Base-by-base conservation (phyloP, 1,140 invertebrate species). In the Chionoecetes opilio region DNA sequence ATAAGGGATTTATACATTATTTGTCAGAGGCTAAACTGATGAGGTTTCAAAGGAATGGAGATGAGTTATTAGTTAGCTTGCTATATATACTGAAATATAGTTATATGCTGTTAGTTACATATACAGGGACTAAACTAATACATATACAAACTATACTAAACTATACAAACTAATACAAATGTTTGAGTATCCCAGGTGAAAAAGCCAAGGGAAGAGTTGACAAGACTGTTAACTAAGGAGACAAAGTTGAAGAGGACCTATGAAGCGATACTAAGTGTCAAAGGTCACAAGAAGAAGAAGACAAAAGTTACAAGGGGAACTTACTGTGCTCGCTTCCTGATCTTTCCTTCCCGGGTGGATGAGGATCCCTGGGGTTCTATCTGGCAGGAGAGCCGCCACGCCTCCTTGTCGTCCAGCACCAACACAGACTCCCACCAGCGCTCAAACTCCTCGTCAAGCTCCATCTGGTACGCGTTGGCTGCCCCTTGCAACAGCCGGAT, bases 401-500 rank as follows among this genome's bases (percentile, higher is more conserved):
- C 98, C 97, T 99, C 99, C 91, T 98, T 98, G 97, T 99, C 99
- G 97, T 99, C 98, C 35, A 99, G 97, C 0, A 99, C 98, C 89
- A 98, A 97, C 88, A 99, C 98, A 0, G 98, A 99, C 96, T 99
- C 98, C 97, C 99, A 99, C 99, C 99, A 99, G 75, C 98, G 97
- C 97, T 99, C 98, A 97, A 99, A 99, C 93, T 98, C 97, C 0
- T 98, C 97, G 97, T 99, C 99, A 88, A 98, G 97, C 31, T 97
- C 98, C 95, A 99, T 98, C 96, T 98, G 98, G 97, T 99, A 99
- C 1, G 99, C 99, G 97, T 99, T 99, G 0, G 99, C 99, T n/a
- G 99, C 99, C 17, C 99, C 99, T 97, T 99, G 99, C 8, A 99
- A 97, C 91, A 99, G 97, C 97, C 99, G 99, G 86, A 99, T 99